These are phyloP conservation scores for Atrichornis clamosus DNA, from an alignment of 2,113 vertebrate species.

Conservation along the genomic window DNA sequence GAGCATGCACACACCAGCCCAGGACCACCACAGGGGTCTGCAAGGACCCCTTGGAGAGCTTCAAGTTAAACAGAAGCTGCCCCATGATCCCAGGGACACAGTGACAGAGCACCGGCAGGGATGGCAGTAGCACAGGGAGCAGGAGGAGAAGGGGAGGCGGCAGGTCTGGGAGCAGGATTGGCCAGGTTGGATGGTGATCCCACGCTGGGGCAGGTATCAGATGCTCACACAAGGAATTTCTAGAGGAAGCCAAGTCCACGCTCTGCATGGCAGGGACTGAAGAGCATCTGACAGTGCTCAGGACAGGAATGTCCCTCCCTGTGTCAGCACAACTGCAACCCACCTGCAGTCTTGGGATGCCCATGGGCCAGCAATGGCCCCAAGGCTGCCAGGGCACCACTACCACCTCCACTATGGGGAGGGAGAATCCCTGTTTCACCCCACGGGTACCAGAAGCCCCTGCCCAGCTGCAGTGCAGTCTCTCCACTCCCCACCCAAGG, in stretches of 20 bases:
- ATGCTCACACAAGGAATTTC: background rate
- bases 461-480: accelerated
- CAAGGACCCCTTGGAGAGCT: background rate
- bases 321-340: background rate
- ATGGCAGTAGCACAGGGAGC: background rate
- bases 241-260: accelerated
- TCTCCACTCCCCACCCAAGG: background rate
- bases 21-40: background rate
- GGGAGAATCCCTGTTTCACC: background rate
- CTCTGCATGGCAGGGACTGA: background rate
- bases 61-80: background rate
- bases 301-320: background rate
- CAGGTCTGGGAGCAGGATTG: background rate
- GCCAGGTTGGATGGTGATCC: background rate
- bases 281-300: background rate
- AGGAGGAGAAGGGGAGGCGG: background rate
- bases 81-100: background rate
- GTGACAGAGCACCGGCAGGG: background rate
- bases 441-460: background rate
- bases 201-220: background rate
- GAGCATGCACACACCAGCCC: background rate
- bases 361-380: accelerated
- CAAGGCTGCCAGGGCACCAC: background rate
- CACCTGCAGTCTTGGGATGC: background rate
- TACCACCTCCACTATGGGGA: background rate